Evolutionary conservation across 2,113 vertebrate species (phyloP).

Genomic region (Cacatua alba): DNA sequence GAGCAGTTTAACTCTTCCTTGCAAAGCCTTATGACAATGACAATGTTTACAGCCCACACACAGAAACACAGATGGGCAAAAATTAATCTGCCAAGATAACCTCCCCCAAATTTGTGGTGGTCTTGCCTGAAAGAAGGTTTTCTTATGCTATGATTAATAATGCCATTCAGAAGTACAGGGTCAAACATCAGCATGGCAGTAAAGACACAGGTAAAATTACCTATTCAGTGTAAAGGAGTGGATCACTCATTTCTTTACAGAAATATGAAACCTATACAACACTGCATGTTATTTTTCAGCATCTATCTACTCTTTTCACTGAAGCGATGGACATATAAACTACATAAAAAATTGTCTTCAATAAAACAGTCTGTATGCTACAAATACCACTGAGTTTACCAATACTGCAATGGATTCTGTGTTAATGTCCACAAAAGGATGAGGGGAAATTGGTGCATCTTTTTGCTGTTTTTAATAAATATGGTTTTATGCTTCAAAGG

Average conservation of each 20-base stretch:
- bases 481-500: not conserved
- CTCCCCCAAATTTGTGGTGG: not conserved
- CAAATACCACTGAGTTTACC: not conserved
- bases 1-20: not conserved
- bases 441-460: not conserved
- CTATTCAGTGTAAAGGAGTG: not conserved
- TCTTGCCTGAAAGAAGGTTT: not conserved
- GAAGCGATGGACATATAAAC: not conserved
- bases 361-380: not conserved
- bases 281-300: not conserved
- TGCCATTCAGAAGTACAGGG: not conserved
- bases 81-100: constrained; percentile 27
- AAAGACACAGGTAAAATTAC: not conserved
- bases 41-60: constrained; percentile 26
- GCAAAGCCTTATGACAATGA: not conserved
- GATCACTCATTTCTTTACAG: not conserved
- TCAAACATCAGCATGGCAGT: not conserved
- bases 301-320: not conserved
- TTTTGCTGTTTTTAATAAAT: not conserved
- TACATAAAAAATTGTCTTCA: not conserved
- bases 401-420: not conserved
- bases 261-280: not conserved
- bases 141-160: not conserved
- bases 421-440: not conserved
- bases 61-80: constrained; percentile 14